Evolutionary conservation across 2,888 invertebrate species (phyloP).

Genomic region (Himalopsyche anomala): DNA sequence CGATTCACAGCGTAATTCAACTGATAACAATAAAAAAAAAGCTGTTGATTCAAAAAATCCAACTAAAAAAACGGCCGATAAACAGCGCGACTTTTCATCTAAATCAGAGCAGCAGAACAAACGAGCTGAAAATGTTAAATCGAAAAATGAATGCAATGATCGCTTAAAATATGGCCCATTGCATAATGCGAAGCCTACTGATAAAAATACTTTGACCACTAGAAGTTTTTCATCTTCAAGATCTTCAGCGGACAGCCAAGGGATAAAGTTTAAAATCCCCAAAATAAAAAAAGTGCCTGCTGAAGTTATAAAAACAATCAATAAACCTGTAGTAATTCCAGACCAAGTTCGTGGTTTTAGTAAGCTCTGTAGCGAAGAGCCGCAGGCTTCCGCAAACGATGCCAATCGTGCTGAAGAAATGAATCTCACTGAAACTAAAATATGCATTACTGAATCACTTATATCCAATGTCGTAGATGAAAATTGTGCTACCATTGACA

Average conservation of each 20-base stretch:
- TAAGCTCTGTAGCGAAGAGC: not conserved
- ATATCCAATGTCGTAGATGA: too few species aligned
- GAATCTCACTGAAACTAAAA: not conserved
- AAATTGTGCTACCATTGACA: too few species aligned
- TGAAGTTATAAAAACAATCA: conserved; percentile 66
- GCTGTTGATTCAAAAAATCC: not conserved
- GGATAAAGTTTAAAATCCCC: conserved; percentile 74
- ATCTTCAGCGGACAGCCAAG: not conserved
- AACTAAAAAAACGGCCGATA: not conserved
- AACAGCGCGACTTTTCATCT: not conserved
- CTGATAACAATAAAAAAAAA: conserved; percentile 10
- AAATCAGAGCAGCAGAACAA: not conserved
- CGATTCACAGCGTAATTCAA: not conserved
- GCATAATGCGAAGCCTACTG: not conserved
- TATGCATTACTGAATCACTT: too few species aligned
- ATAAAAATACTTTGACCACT: conserved; percentile 15
- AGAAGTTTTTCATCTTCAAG: conserved; percentile 46
- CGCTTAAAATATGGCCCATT: not conserved
- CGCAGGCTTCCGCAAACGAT: not conserved
- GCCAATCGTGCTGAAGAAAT: not conserved
- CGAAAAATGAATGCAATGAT: not conserved
- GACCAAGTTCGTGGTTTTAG: not conserved
- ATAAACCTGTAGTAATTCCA: not conserved
- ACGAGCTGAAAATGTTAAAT: not conserved
- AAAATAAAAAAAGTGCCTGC: conserved; percentile 72